Evolutionary conservation across 2,113 vertebrate species (phyloP), one percentile per base, ranked within the genome.

Genomic region (Coracopsis vasa): DNA sequence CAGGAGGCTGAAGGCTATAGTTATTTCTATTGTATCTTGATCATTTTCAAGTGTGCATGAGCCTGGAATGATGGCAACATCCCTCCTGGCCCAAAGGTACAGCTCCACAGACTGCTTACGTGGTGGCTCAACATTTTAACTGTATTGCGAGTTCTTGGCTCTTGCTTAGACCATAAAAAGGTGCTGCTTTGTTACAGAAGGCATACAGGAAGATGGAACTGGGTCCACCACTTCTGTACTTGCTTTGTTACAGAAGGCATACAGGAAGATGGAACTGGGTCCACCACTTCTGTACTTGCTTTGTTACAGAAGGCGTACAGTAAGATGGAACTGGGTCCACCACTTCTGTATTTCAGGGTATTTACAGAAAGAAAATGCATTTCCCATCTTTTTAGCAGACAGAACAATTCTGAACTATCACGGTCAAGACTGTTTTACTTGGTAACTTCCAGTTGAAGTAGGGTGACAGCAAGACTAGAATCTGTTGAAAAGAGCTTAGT

Each of bases 251-350:
- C n/a, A n/a, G n/a, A n/a, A n/a, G n/a, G n/a, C n/a, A n/a, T n/a
- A n/a, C n/a, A n/a, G n/a, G n/a, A n/a, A n/a, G n/a, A n/a, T n/a
- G n/a, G n/a, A n/a, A n/a, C n/a, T n/a, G n/a, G n/a, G n/a, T n/a
- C n/a, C n/a, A n/a, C n/a, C n/a, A n/a, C n/a, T n/a, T n/a, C n/a
- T n/a, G n/a, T n/a, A n/a, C n/a, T n/a, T n/a, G n/a, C n/a, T n/a
- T n/a, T n/a, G n/a, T n/a, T 13, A 33, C 0, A 56, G 47, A 54
- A 77, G 44, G 17, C 24, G 5, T 0, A 35, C 0, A 20, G n/a
- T 11, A 35, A 39, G 19, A 20, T 15, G 41, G 44, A 47, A 14
- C 24, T 15, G 25, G 31, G 12, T 39, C 42, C n/a, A 42, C 8
- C 31, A 25, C 15, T 18, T 28, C 35, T 8, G 20, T 13, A 23